Evolutionary conservation across 2,888 invertebrate species (phyloP).

Genomic region (Tricholauxania praeusta): DNA sequence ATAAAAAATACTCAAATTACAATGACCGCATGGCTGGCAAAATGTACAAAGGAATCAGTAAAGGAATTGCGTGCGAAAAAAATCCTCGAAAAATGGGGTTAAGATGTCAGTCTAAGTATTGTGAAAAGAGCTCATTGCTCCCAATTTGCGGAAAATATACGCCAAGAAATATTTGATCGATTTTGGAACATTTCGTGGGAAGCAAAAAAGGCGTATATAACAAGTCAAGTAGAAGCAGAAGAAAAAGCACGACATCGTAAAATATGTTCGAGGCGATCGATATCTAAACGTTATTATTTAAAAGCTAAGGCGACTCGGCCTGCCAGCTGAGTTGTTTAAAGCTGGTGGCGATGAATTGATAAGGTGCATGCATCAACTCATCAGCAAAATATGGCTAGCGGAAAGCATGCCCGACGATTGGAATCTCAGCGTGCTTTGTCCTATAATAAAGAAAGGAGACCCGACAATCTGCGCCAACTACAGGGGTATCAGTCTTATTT

Average conservation of each 20-base stretch:
- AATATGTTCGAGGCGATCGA: constrained; percentile 18
- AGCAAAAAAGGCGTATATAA: constrained; percentile 26
- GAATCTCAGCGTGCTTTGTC: no score
- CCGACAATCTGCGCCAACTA: no score
- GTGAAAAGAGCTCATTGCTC: constrained; percentile 34
- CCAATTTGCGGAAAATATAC: constrained; percentile 33
- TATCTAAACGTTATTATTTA: constrained; percentile 28
- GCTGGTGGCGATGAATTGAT: no score
- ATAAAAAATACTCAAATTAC: no score
- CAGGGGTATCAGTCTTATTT: no score
- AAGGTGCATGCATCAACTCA: no score
- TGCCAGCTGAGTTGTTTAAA: no score
- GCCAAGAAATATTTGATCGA: constrained; percentile 35
- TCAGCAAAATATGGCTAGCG: no score
- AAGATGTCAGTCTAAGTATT: constrained; percentile 25
- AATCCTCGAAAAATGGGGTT: constrained; percentile 24
- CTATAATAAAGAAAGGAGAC: no score
- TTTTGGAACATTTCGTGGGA: constrained; percentile 38
- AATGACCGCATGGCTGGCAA: no score
- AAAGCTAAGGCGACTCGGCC: constrained; percentile 21
- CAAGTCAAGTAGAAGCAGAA: constrained; percentile 21
- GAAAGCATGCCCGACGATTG: no score
- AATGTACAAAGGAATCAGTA: constrained; percentile 32
- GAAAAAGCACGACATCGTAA: constrained; percentile 23
- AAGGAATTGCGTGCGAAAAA: constrained; percentile 32